phyloP scores from a whole-genome alignment of 2,113 vertebrate species.

The Colossoma macropomum region DNA sequence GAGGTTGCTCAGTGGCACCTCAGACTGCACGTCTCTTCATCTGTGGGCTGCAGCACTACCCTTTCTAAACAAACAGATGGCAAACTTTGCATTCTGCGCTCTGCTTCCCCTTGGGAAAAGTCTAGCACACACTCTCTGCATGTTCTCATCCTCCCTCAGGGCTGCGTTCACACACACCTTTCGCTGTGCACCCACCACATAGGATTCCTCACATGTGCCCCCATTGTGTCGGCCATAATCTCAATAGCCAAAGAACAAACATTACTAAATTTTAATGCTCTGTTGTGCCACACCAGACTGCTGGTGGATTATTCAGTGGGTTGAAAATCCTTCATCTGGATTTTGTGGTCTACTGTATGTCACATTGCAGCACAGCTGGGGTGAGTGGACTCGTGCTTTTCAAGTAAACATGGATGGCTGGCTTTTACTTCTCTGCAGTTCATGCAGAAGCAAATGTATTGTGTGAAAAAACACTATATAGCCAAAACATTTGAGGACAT shows the following conservation, averaged over 20 bases:
- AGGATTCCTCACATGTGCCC: neutral
- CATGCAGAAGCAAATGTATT: too few relatives aligned
- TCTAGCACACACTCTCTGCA: conserved; percentile 13
- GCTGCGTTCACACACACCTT: neutral
- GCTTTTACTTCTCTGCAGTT: neutral
- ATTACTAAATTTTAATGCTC: conserved; percentile 21
- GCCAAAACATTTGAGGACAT: too few relatives aligned
- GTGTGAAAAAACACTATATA: neutral
- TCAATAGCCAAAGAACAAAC: conserved; percentile 32
- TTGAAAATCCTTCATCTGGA: conserved; percentile 1
- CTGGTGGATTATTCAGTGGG: conserved; percentile 23
- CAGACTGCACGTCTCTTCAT: neutral
- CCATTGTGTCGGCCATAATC: conserved; percentile 20
- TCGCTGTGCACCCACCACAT: neutral
- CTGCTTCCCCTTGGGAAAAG: conserved; percentile 4
- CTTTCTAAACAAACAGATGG: conserved; percentile 41
- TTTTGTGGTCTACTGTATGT: neutral
- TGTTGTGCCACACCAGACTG: neutral
- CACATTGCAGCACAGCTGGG: neutral
- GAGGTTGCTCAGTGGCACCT: neutral
- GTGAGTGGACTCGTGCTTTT: neutral
- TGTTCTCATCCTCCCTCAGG: neutral
- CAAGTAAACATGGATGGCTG: neutral
- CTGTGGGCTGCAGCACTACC: neutral
- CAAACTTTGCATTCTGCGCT: conserved; percentile 8